These are phyloP conservation scores for Mizuhopecten yessoensis DNA, from an alignment of 1,140 invertebrate species.

Conservation along the genomic window DNA sequence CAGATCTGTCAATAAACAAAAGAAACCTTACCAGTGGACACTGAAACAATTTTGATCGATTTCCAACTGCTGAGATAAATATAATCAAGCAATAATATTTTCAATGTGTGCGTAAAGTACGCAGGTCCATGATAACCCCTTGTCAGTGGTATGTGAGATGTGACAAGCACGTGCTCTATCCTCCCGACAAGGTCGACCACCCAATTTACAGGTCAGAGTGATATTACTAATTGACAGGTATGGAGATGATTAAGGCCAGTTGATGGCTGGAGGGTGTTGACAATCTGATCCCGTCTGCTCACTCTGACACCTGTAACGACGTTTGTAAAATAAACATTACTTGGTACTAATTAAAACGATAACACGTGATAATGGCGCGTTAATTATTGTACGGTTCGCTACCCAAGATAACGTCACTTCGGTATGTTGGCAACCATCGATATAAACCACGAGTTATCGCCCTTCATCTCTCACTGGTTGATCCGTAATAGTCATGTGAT, in stretches of 20 bases:
- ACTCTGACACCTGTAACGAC: not conserved
- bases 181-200: not conserved
- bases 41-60: not conserved
- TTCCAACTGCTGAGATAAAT: not conserved
- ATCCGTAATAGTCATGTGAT: too few relatives aligned
- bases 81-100: not conserved
- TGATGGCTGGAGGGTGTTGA: not conserved
- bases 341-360: not conserved
- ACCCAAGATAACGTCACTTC: not conserved
- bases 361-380: not conserved
- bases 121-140: not conserved
- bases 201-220: not conserved
- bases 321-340: not conserved
- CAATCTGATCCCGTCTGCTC: not conserved
- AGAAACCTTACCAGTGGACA: not conserved
- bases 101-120: not conserved
- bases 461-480: not conserved
- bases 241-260: not conserved
- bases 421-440: not conserved
- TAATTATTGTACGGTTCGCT: constrained; percentile 13
- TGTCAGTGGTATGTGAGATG: not conserved
- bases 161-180: not conserved
- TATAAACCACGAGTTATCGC: not conserved
- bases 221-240: not conserved
- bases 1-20: not conserved